Evolutionary conservation across 2,113 vertebrate species (phyloP).

Genomic region (Ameiurus melas): DNA sequence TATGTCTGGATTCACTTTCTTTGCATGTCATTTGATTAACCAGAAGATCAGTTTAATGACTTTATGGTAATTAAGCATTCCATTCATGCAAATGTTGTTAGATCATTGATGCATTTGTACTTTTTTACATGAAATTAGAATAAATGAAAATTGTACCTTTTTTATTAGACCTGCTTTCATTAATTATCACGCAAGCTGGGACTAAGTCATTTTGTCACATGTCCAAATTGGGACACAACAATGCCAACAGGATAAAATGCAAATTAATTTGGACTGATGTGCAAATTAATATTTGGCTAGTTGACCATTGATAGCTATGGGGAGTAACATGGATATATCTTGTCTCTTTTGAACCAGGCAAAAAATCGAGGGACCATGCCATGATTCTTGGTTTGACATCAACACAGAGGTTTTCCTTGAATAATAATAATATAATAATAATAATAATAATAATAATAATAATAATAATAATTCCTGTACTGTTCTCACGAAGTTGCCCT

Average conservation of each 20-base stretch:
- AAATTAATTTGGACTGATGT: background rate
- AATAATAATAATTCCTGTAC: constrained; percentile 47
- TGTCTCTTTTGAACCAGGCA: background rate
- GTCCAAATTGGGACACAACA: background rate
- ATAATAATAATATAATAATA: constrained; percentile 41
- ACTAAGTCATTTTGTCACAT: background rate
- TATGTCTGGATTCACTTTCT: background rate
- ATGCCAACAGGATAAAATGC: background rate
- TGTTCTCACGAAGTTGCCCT: constrained; percentile 33
- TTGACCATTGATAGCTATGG: background rate
- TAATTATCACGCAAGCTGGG: background rate
- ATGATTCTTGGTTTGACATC: background rate
- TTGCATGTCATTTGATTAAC: background rate
- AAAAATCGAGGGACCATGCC: too few species aligned
- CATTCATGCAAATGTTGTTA: background rate
- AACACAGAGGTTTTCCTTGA: constrained; percentile 25
- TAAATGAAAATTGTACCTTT: background rate
- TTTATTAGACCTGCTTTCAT: background rate
- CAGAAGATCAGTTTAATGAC: background rate
- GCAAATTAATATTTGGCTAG: background rate
- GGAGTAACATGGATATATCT: background rate
- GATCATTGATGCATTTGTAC: background rate
- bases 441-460: background rate
- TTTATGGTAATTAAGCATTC: background rate
- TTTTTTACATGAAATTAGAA: constrained; percentile 8